A percentile compares a stretch with the other conserved stretches of the same genome.
Evolutionary conservation across 1,140 invertebrate genomes (phyloP).

Genomic region (Hydropsyche tenuis): DNA sequence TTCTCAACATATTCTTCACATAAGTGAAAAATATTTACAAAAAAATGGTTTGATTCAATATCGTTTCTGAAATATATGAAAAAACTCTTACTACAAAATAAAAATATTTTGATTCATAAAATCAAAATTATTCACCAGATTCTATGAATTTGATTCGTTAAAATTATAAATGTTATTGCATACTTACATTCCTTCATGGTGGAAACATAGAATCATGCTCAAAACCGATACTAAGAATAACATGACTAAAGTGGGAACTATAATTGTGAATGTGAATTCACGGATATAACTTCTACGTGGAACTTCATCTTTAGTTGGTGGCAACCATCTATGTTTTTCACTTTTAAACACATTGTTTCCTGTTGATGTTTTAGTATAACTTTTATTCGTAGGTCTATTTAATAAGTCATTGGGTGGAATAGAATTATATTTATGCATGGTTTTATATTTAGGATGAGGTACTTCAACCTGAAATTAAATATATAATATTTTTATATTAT

Average conservation of each 20-base stretch:
- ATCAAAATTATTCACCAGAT: no score
- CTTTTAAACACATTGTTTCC: slow-evolving; percentile 44
- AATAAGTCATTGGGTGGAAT: not conserved
- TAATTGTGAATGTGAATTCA: slow-evolving; percentile 75
- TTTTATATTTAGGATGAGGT: not conserved
- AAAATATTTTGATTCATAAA: not conserved
- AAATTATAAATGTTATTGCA: not conserved
- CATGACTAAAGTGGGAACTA: slow-evolving; percentile 73
- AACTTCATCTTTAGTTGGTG: slow-evolving; percentile 65
- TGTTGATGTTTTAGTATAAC: not conserved
- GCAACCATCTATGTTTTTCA: slow-evolving; percentile 59
- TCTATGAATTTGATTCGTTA: no score
- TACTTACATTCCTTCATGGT: slow-evolving; percentile 81
- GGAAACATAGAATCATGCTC: slow-evolving; percentile 77
- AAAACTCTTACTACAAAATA: slow-evolving; percentile 25
- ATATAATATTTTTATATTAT: not conserved
- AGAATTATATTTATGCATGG: not conserved
- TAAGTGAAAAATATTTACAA: slow-evolving; percentile 59
- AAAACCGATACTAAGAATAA: slow-evolving; percentile 71
- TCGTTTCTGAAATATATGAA: slow-evolving; percentile 54
- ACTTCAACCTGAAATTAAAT: slow-evolving; percentile 21
- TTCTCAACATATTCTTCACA: slow-evolving; percentile 56
- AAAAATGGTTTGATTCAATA: slow-evolving; percentile 52
- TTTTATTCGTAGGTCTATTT: slow-evolving; percentile 8
- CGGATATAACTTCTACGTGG: slow-evolving; percentile 74